Base-by-base conservation (phyloP, 2,113 vertebrate species). In the Laticauda laticaudata region DNA sequence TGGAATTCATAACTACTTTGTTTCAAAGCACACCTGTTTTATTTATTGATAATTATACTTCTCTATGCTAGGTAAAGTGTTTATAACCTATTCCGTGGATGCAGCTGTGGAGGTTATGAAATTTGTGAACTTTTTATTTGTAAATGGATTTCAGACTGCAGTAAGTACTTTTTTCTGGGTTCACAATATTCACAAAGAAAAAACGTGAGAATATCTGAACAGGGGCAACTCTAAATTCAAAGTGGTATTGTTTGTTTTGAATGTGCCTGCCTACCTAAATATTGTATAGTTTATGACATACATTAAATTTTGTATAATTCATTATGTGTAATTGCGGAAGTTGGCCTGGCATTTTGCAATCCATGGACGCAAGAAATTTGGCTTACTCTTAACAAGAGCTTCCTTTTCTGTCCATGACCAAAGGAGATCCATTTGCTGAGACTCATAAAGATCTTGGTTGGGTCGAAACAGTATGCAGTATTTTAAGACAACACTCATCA, bases 51-150 rank as follows among this genome's bases (percentile, higher is more conserved):
- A 95, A 93, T 95, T 48, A 34, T 88, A 90, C 97, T 93, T 97
- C 90, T 95, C 90, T 87, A 51, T 51, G 9, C 48, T 94, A 98
- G 98, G 98, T 89, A 98, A 98, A 94, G 98, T 98, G 91, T 98
- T 98, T 59, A 98, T 98, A 96, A 98, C 98, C 59, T 98, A 98
- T 92, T 98, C 98, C 0, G 95, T 98, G 96, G 98, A 98, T 54
- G 94, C 98, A 7, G 98, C 98, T 0, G 94, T 95, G 93, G 97
- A 98, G 93, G 97, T 98, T 94, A 96, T 98, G 96, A 98, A 97
- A 95, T 97, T 98, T 34, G 98, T 98, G 95, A 98, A 98, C 92
- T 98, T 98, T 95, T 94, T 98, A 92, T 94, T 97, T 90, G 95
- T 97, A 94, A 98, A 98, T 20, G 98, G 98, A 95, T 98, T 98